Base-by-base conservation (phyloP, 2,888 invertebrate genomes). In the Octodonta nipae region DNA sequence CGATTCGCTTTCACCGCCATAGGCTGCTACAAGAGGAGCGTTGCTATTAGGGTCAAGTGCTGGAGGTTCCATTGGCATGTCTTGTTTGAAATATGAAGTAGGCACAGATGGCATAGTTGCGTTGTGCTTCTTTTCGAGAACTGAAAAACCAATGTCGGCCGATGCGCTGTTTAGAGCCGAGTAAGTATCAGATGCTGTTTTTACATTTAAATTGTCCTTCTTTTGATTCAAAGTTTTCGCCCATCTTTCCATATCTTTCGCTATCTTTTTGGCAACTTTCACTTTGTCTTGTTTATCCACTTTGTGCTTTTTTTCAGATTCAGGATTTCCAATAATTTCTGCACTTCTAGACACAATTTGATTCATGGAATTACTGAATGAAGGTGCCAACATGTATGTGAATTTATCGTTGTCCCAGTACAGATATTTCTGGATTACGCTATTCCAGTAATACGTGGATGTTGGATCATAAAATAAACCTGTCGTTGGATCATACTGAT, bases 181-280 rank as follows among this genome's bases (percentile, higher is more conserved):
- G 13, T 38, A 41, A 13, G 32, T 37, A 22, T 55, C 54, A 6
- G 40, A 35, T 22, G 38, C 43, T 8, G 46, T 34, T 32, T 49
- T 51, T 3, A 46, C 37, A 8, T 43, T 66, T 59, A 14, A 67
- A 60, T 41, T 61, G 61, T 89, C 87, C 58, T 95, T 95, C 64
- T 91, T 91, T 58, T 95, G 93, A 58, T 96, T 96, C 42, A 95
- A 65, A 7, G 88, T 88, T 50, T 95, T 88, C 0, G 96, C 98
- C 98, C 98, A 98, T 36, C 81, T 73, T 54, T 81, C 82, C 86
- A 86, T 86, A 48, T 86, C 84, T 65, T 95, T 95, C 0, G 93
- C 93, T 46, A 95, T 93, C 61, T 92, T 91, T 58, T 95, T 93
- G 4, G 95, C 95, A 7, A 91, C 89, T 64, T 93, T 93, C 0